Evolutionary conservation across 2,797 vertebrate genomes (phyloP).

Genomic region (Molossus molossus): DNA sequence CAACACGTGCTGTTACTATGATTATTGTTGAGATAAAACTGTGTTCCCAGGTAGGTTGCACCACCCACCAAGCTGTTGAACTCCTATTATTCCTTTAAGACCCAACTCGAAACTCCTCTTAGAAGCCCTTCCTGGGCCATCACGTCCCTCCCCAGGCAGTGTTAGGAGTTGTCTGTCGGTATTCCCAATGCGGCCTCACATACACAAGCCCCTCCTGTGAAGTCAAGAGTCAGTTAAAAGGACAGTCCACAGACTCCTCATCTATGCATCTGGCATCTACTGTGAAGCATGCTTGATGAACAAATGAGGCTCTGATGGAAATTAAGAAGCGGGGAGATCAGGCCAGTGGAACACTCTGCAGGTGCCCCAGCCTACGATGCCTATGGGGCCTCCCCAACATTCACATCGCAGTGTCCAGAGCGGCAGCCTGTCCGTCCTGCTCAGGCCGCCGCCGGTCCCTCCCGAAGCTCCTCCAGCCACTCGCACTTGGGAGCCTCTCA

Average conservation of each 20-base stretch:
- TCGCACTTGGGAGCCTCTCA: background rate
- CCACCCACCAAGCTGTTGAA: background rate
- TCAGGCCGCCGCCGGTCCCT: background rate
- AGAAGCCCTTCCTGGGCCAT: background rate
- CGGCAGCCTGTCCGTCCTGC: background rate
- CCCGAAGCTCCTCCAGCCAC: background rate
- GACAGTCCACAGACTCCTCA: background rate
- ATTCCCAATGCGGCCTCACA: background rate
- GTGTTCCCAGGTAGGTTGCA: background rate
- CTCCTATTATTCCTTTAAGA: background rate
- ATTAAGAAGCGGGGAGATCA: background rate
- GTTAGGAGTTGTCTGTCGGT: background rate
- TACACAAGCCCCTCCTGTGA: background rate
- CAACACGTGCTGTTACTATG: background rate
- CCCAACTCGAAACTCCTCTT: constrained; percentile 2
- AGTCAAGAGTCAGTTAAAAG: background rate
- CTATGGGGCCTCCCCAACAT: background rate
- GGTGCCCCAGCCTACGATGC: background rate
- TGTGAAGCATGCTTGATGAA: background rate
- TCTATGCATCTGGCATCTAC: background rate
- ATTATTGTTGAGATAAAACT: background rate
- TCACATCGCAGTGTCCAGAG: background rate
- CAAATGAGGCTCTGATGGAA: background rate
- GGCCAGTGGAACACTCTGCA: background rate
- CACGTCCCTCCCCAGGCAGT: background rate